Percentiles rank a stretch among this genome's conserved stretches.
Evolutionary conservation across 2,797 vertebrate genomes (phyloP).

Genomic region (Pseudocheirus occidentalis): DNA sequence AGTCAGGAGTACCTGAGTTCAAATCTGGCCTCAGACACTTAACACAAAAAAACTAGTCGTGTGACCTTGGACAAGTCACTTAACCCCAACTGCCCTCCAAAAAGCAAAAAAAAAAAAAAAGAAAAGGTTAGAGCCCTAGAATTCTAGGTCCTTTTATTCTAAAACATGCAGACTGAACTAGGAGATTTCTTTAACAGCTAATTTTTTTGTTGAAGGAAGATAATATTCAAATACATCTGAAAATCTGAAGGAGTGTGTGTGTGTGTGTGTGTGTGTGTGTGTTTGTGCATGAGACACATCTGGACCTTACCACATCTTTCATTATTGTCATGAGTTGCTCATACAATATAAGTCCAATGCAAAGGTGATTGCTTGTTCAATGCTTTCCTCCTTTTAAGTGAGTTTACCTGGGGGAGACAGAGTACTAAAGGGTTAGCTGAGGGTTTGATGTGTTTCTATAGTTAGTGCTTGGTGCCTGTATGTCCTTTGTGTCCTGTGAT

Average conservation of each 20-base stretch:
- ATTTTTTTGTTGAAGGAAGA: background rate
- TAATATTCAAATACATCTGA: background rate
- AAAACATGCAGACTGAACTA: too few relatives aligned
- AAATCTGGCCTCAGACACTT: too few relatives aligned
- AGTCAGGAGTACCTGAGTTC: too few relatives aligned
- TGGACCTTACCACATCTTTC: background rate
- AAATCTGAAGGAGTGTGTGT: background rate
- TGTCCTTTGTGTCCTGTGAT: background rate
- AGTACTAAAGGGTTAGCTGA: background rate
- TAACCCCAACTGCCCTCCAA: too few relatives aligned
- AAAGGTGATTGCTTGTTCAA: background rate
- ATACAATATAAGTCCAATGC: background rate
- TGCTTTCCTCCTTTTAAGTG: background rate
- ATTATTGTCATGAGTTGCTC: background rate
- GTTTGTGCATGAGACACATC: background rate
- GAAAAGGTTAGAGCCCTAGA: background rate
- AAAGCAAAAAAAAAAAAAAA: background rate
- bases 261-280: background rate
- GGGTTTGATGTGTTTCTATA: background rate
- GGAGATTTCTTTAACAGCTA: background rate
- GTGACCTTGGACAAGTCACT: too few relatives aligned
- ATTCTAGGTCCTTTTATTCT: too few relatives aligned
- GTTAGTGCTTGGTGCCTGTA: background rate
- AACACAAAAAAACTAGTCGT: too few relatives aligned
- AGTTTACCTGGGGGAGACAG: background rate